Base-by-base conservation (phyloP, 2,888 invertebrate species). In the Helicoverpa assulta region DNA sequence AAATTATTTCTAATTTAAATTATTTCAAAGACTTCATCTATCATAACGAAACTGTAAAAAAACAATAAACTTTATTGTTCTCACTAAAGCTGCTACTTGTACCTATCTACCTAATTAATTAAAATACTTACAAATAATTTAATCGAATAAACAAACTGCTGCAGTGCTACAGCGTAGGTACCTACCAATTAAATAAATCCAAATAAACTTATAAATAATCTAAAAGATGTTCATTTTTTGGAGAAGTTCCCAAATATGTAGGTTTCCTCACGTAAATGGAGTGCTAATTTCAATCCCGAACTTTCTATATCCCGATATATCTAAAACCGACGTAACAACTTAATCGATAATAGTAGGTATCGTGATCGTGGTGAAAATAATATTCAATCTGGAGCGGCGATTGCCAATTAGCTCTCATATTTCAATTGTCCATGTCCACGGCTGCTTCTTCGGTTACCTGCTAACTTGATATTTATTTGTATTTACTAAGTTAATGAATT, bases 321-420 rank as follows among this genome's bases (percentile, higher is more conserved):
- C 33, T 33, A 37, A 40, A 12, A 14, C 12, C 63, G 33, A 71
- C 67, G 72, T 78, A 75, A 71, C 72, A 73, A 62, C 58, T 72
- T 71, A 47, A 77, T 47, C 33, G 53, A 60, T 67, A 76, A 73
- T 68, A 72, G 79, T n/a, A n/a, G n/a, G n/a, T 79, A 77, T 56
- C 60, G 74, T 84, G 90, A 78, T 56, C 60, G 74, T 84, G 90
- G 74, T 84, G 90, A 86, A 92, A 91, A 74, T 79, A 88, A 93
- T 91, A 92, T 81, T 73, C 90, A 87, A 92, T 93, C 91, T 89
- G 81, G 87, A 78, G 69, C 81, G 88, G 81, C 89, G 94, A 95
- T 95, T 93, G 92, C 92, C 95, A 95, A 95, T 95, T 93, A 95
- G 81, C 73, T 89, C 92, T 94, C 94, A 61, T 79, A 83, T 95